Evolutionary conservation across 2,888 invertebrate species (phyloP), one percentile per base, ranked within the genome.

Genomic region (Nomada ferruginata): DNA sequence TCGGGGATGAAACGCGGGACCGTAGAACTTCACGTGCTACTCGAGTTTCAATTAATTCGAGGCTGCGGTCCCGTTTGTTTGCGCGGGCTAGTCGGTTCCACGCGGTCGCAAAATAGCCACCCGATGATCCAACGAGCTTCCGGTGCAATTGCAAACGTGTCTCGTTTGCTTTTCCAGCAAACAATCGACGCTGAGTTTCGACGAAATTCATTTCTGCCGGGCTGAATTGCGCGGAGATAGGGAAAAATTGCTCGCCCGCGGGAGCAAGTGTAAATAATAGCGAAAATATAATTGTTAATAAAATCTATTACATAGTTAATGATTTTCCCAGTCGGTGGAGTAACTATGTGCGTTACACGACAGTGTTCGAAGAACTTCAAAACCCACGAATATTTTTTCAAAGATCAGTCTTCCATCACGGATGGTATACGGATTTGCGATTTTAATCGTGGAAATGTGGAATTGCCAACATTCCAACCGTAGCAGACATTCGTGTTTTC

Each of bases 11-110:
- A 26, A 23, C 78, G 69, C 61, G 42, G n/a, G 42, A 36, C 23
- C 26, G 50, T 26, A 50, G 69, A 26, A 71, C 52, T 42, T 50
- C 26, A 73, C 83, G 77, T 79, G 59, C 81, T 73, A 83, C 87
- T 85, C 64, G 82, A 87, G 81, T 90, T 89, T 89, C 89, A 86
- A 89, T 90, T 90, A 90, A 88, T 88, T 87, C 86, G 82, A 66
- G 69, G 72, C 84, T 76, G 64, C 64, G 69, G 79, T 81, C 82
- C 63, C 82, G 84, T 80, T 84, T 86, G 85, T 87, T 86, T 87
- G 83, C 88, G 79, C 73, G 55, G 79, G 76, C 80, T 81, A 69
- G 47, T 73, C 76, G 77, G 75, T 76, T 78, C 29, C 63, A 55
- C 87, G 79, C 74, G 76, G 63, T 57, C 69, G 78, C 84, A 84